Evolutionary conservation across 1,140 invertebrate genomes (phyloP).

Genomic region (Orussus abietinus): DNA sequence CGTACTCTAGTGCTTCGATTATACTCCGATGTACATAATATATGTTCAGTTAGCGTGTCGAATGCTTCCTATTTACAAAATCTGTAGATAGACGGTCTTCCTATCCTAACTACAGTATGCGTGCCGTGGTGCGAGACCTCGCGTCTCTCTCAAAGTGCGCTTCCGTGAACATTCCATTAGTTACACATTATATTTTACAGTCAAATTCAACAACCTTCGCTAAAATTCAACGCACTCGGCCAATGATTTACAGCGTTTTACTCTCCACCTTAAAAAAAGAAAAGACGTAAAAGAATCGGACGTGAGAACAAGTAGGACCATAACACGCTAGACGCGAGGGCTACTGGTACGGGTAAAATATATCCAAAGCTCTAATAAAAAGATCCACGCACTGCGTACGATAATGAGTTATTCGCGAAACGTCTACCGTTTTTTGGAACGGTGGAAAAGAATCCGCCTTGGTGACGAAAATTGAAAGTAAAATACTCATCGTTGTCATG

Average conservation of each 20-base stretch:
- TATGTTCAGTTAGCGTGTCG: constrained; percentile 29
- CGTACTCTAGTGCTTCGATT: not conserved
- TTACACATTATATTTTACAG: constrained; percentile 48
- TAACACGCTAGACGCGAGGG: too few species aligned
- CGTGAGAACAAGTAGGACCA: too few species aligned
- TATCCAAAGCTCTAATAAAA: too few species aligned
- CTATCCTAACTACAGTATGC: constrained; percentile 47
- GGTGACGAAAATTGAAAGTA: constrained; percentile 3
- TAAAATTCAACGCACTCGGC: constrained; percentile 36
- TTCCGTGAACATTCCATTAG: constrained; percentile 33
- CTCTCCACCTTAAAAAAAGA: too few species aligned
- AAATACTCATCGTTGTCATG: constrained; percentile 14
- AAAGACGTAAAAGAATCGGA: too few species aligned
- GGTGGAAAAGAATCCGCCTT: not conserved
- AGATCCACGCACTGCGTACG: too few species aligned
- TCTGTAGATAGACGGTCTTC: constrained; percentile 43
- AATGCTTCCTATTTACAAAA: constrained; percentile 45
- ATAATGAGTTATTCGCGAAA: too few species aligned
- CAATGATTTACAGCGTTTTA: constrained; percentile 1
- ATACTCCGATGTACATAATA: constrained; percentile 2
- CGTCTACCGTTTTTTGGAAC: too few species aligned
- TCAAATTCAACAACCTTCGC: constrained; percentile 51
- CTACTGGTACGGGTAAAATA: too few species aligned
- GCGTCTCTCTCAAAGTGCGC: constrained; percentile 31
- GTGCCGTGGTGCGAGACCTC: constrained; percentile 44